Evolutionary conservation across 2,113 vertebrate species (phyloP).

Genomic region (Catagonus wagneri): DNA sequence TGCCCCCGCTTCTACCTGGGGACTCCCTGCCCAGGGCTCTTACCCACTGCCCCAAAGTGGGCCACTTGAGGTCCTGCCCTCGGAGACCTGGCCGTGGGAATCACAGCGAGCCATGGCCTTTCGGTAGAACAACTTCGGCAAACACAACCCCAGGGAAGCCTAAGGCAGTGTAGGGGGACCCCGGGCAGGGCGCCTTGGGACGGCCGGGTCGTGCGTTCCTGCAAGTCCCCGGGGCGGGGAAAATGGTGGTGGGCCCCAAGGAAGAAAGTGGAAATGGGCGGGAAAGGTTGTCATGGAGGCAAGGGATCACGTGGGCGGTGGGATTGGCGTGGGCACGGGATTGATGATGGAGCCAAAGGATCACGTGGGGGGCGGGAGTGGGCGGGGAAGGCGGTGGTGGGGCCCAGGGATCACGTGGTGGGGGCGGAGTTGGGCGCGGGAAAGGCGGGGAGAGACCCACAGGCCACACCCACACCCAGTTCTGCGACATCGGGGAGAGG

Average conservation of each 20-base stretch:
- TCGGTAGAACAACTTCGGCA: not conserved
- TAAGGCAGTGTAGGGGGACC: not conserved
- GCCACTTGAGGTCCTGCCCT: too few relatives aligned
- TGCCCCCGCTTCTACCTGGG: fast-evolving
- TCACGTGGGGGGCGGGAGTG: too few relatives aligned
- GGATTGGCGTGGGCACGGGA: too few relatives aligned
- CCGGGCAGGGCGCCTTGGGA: not conserved
- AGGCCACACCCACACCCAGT: not conserved
- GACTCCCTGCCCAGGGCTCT: too few relatives aligned
- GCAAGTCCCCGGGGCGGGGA: not conserved
- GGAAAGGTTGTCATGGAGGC: too few relatives aligned
- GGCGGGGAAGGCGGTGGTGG: not conserved
- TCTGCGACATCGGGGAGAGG: not conserved
- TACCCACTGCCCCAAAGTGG: too few relatives aligned
- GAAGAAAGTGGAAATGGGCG: not conserved
- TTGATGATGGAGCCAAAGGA: too few relatives aligned
- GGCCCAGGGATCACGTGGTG: not conserved
- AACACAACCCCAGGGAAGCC: not conserved
- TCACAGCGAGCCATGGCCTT: too few relatives aligned
- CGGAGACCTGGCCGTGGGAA: not conserved
- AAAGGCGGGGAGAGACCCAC: not conserved
- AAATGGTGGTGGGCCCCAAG: not conserved
- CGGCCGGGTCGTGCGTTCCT: not conserved
- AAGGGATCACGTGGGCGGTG: too few relatives aligned
- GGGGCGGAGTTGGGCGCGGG: not conserved